Evolutionary conservation across 2,113 vertebrate genomes (phyloP).

Genomic region (Tupaia tana): DNA sequence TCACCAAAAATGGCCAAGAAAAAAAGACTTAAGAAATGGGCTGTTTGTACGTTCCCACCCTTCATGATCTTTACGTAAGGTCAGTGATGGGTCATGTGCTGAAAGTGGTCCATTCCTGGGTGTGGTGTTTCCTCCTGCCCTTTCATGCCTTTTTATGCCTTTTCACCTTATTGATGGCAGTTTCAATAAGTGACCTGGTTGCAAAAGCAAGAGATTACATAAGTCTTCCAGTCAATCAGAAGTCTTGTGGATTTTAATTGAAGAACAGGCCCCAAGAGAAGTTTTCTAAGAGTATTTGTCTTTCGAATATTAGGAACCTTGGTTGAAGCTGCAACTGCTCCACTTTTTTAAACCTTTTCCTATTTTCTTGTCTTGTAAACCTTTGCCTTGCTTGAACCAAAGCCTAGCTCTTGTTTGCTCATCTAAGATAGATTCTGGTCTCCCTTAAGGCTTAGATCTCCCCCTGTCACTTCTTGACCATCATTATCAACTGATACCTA

Average conservation of each 20-base stretch:
- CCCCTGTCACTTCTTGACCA: not conserved
- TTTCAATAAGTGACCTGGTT: not conserved
- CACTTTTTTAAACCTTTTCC: not conserved
- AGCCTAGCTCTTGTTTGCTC: not conserved
- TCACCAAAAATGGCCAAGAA: not conserved
- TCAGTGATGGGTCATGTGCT: not conserved
- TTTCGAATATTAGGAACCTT: not conserved
- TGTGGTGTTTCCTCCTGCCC: not conserved
- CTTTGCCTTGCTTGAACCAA: not conserved
- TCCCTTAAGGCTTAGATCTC: not conserved
- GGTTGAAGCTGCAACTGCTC: not conserved
- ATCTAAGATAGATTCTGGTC: not conserved
- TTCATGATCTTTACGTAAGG: not conserved
- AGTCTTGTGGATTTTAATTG: not conserved
- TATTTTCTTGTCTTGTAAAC: not conserved
- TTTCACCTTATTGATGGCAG: not conserved
- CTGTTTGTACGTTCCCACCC: not conserved
- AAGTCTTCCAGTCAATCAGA: not conserved
- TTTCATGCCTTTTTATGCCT: not conserved
- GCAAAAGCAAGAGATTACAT: not conserved
- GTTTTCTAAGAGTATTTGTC: not conserved
- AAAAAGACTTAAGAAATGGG: not conserved
- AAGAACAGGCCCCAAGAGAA: not conserved
- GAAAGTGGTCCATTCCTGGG: not conserved
- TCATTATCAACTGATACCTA: not conserved